Conservation (phyloP, 2,113 vertebrate genomes). For the Epinephelus fuscoguttatus region DNA sequence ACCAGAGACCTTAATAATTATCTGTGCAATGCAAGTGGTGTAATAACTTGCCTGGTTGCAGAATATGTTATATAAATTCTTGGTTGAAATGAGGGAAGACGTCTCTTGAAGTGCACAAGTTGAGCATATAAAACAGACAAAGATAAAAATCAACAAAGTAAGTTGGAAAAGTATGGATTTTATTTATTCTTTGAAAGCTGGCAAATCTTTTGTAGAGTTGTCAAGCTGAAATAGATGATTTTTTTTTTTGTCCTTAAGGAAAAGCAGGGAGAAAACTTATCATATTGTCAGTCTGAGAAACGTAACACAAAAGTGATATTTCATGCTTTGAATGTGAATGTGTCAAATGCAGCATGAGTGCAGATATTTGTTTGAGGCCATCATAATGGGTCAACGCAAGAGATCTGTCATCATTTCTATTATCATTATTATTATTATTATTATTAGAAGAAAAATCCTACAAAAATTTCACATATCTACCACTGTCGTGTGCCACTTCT, state of each 20-base stretch:
- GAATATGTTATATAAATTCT: not conserved
- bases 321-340: not conserved
- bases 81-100: not conserved
- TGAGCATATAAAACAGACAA: not conserved
- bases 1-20: constrained; percentile 7
- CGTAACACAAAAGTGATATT: not conserved
- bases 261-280: not conserved
- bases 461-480: constrained; percentile 28
- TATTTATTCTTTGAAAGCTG: not conserved
- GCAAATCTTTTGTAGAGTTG: not conserved
- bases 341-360: not conserved
- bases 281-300: not conserved
- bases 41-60: not conserved
- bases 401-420: not conserved
- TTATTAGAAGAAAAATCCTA: not conserved
- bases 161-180: not conserved
- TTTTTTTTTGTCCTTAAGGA: not conserved
- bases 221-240: not conserved
- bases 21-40: constrained; percentile 8
- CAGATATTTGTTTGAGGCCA: not conserved
- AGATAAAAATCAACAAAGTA: not conserved
- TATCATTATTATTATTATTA: not conserved
- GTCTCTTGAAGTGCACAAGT: not conserved
- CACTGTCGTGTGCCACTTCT: constrained; percentile 49
- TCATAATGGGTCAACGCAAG: not conserved